Percentiles rank a stretch among this genome's conserved stretches.
Conservation (phyloP, 1,140 invertebrate species). For the Pseudomyrmex pallidus region DNA sequence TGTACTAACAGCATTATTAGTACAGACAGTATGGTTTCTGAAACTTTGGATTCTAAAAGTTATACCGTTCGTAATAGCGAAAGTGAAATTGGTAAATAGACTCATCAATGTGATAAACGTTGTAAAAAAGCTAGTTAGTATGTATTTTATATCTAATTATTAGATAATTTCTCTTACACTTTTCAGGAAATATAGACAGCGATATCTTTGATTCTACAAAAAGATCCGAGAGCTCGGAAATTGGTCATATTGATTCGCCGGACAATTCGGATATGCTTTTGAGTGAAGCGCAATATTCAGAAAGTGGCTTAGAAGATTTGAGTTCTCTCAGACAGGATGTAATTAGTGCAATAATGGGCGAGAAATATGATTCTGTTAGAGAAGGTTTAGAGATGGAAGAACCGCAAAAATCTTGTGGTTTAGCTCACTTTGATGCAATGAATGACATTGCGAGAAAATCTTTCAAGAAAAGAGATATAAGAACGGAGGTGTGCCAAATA, state of each 20-base stretch:
- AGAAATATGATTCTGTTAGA: slow-evolving; percentile 84
- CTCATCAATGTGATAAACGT: slow-evolving; percentile 1
- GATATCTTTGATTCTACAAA: slow-evolving; percentile 82
- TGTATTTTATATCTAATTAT: slow-evolving; percentile 57
- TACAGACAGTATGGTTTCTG: slow-evolving; percentile 79
- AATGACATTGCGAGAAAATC: slow-evolving; percentile 92
- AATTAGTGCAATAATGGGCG: slow-evolving; percentile 86
- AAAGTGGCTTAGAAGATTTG: slow-evolving; percentile 91
- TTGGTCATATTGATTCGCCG: slow-evolving; percentile 92
- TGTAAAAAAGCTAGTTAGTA: background rate
- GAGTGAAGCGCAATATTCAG: slow-evolving; percentile 89
- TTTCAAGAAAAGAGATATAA: slow-evolving; percentile 86
- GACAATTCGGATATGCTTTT: slow-evolving; percentile 90
- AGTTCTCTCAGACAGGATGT: slow-evolving; percentile 90
- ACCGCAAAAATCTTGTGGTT: slow-evolving; percentile 89
- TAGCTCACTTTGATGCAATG: slow-evolving; percentile 92
- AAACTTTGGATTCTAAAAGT: slow-evolving; percentile 79
- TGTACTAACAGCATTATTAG: slow-evolving; percentile 81
- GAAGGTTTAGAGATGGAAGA: slow-evolving; percentile 80
- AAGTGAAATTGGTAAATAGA: slow-evolving; percentile 81
- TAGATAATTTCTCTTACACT: slow-evolving; percentile 76
- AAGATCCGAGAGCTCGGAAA: slow-evolving; percentile 82
- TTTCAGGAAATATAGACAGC: slow-evolving; percentile 81
- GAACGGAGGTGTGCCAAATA: slow-evolving; percentile 45
- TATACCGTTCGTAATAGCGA: slow-evolving; percentile 80